These are phyloP conservation scores for Helarctos malayanus DNA, from an alignment of 2,797 vertebrate genomes.

Conservation along the genomic window DNA sequence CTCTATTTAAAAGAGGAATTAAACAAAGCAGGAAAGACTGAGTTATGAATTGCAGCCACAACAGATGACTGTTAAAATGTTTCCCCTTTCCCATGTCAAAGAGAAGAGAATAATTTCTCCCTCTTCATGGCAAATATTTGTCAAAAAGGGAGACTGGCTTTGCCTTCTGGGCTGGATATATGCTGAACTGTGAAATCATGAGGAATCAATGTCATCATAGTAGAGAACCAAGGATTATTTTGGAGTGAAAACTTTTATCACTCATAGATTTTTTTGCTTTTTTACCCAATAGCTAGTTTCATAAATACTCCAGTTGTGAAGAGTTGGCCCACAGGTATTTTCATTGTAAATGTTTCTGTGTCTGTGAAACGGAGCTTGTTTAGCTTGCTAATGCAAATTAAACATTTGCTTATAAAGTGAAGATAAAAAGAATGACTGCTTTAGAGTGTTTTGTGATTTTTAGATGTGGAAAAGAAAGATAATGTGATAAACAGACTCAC, in stretches of 20 bases:
- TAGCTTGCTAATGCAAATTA: constrained; percentile 71
- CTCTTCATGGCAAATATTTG: neutral
- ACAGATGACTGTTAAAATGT: neutral
- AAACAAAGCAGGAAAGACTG: neutral
- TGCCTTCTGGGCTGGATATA: neutral
- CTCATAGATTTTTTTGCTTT: neutral
- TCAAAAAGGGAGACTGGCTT: neutral
- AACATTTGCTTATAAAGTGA: constrained; percentile 67
- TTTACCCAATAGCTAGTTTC: neutral
- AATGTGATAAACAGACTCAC: constrained; percentile 78
- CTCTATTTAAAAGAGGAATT: neutral
- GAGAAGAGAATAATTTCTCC: neutral
- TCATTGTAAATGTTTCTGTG: constrained; percentile 54
- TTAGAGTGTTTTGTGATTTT: constrained; percentile 71
- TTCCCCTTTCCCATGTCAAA: neutral
- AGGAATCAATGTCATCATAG: neutral
- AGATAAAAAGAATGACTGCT: constrained; percentile 59
- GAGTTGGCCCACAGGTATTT: constrained; percentile 45
- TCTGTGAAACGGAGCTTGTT: constrained; percentile 72
- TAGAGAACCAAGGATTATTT: neutral
- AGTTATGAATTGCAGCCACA: neutral
- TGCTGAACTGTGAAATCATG: neutral
- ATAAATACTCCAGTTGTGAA: constrained; percentile 10
- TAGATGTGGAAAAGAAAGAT: constrained; percentile 73
- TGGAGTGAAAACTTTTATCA: neutral